These are phyloP conservation scores for Ethmia dodecea DNA, from an alignment of 2,888 invertebrate species.

Conservation along the genomic window DNA sequence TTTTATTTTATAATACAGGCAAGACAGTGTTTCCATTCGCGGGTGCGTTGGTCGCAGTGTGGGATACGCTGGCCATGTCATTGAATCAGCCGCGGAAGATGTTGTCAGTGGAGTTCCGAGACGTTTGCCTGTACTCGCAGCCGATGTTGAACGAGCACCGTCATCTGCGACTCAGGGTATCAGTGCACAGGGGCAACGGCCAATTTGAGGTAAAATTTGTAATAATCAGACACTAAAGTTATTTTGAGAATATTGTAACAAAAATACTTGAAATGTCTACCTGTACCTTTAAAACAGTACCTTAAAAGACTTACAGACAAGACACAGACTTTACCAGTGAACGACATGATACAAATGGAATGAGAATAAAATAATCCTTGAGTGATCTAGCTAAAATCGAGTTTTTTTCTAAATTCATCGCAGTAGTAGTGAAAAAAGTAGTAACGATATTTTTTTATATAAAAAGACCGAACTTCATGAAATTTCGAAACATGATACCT, in stretches of 20 bases:
- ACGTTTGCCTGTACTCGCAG: constrained; percentile 78
- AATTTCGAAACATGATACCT: not conserved
- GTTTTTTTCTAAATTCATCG: not conserved
- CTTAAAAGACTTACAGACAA: not conserved
- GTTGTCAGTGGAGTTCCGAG: constrained; percentile 82
- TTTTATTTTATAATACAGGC: no score
- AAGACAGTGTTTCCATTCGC: constrained; percentile 87
- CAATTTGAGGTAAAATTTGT: constrained; percentile 78
- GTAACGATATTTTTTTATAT: not conserved
- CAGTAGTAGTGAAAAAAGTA: no score
- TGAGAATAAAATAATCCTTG: not conserved
- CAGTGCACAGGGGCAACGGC: constrained; percentile 79
- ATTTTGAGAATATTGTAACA: not conserved
- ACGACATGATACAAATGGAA: not conserved
- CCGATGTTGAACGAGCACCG: constrained; percentile 76
- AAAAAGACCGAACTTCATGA: not conserved
- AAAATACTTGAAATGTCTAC: not conserved
- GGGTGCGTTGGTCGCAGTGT: constrained; percentile 82
- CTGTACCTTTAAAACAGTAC: not conserved
- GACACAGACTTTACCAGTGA: not conserved
- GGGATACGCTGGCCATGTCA: constrained; percentile 83
- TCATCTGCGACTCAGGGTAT: constrained; percentile 67
- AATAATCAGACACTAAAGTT: no score
- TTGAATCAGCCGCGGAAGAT: constrained; percentile 73
- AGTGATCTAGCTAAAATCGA: not conserved